Conservation (phyloP, 2,888 invertebrate genomes). For the Julus scandinavius region DNA sequence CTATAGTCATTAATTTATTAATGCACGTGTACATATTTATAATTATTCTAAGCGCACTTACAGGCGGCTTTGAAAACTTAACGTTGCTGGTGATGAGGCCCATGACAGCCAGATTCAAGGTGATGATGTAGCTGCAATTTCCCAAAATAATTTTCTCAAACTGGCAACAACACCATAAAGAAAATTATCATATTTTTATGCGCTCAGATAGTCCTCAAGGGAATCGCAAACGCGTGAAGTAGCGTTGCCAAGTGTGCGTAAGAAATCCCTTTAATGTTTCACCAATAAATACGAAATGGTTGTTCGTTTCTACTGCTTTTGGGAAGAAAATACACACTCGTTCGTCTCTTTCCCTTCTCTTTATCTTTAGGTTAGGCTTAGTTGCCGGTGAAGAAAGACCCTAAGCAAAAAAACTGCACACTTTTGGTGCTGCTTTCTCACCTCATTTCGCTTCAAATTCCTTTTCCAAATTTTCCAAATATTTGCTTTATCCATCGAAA, state of each 20-base stretch:
- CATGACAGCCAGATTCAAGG: constrained; percentile 17
- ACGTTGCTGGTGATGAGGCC: constrained; percentile 28
- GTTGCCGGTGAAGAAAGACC: not conserved
- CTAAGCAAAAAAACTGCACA: not conserved
- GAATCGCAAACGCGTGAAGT: not conserved
- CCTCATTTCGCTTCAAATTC: not conserved
- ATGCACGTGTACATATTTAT: not conserved
- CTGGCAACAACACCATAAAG: constrained; percentile 24
- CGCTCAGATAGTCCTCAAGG: not conserved
- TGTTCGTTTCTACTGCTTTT: not conserved
- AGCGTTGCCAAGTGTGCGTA: not conserved
- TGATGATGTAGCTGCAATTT: constrained; percentile 29
- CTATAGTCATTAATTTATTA: constrained; percentile 7
- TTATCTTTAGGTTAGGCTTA: not conserved
- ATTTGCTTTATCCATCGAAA: not conserved
- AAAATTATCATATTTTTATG: constrained; percentile 39
- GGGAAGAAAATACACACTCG: not conserved
- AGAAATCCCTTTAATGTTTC: constrained; percentile 39
- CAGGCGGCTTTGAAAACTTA: not conserved
- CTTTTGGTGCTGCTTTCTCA: not conserved
- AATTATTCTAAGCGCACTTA: not conserved
- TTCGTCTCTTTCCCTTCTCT: not conserved
- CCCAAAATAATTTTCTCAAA: constrained; percentile 6
- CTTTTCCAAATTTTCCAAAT: not conserved
- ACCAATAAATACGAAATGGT: constrained; percentile 4